These are phyloP conservation scores for Falco berigora DNA, from an alignment of 2,797 vertebrate species.

Conservation along the genomic window DNA sequence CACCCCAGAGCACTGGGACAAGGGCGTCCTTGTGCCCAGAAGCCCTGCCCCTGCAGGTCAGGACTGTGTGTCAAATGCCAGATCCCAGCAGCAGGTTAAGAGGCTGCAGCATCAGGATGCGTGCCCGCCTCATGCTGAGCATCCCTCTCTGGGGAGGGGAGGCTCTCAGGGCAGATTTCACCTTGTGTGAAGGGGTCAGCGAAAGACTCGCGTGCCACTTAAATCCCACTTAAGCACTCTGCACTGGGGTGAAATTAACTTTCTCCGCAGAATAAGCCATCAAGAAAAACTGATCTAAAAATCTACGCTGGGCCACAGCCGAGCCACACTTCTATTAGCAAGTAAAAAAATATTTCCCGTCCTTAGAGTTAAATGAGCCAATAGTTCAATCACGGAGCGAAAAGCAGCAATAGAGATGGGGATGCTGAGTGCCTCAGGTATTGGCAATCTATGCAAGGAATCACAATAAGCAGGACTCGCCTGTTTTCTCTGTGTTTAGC, in stretches of 20 bases:
- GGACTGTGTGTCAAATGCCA: background rate
- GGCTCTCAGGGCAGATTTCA: constrained; percentile 34
- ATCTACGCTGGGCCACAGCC: background rate
- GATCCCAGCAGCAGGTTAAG: background rate
- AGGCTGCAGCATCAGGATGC: background rate
- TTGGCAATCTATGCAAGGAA: constrained; percentile 50
- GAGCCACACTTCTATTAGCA: constrained; percentile 31
- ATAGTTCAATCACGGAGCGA: constrained; percentile 39
- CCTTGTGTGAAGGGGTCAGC: constrained; percentile 9
- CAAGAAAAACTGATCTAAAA: constrained; percentile 41
- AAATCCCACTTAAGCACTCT: constrained; percentile 38
- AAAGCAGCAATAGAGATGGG: constrained; percentile 12
- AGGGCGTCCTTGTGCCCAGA: background rate
- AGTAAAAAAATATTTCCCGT: constrained; percentile 58
- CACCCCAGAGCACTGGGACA: accelerated
- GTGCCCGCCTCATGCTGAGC: background rate
- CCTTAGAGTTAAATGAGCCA: constrained; percentile 59
- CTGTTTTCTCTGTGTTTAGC: background rate
- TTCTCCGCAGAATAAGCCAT: constrained; percentile 37
- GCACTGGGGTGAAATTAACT: constrained; percentile 33
- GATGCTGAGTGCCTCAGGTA: constrained; percentile 41
- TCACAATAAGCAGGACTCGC: constrained; percentile 28
- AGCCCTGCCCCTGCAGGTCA: background rate
- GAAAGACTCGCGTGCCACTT: background rate
- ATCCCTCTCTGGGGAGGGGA: background rate